Evolutionary conservation across 2,113 vertebrate species (phyloP).

Genomic region (Cepphus grylle): DNA sequence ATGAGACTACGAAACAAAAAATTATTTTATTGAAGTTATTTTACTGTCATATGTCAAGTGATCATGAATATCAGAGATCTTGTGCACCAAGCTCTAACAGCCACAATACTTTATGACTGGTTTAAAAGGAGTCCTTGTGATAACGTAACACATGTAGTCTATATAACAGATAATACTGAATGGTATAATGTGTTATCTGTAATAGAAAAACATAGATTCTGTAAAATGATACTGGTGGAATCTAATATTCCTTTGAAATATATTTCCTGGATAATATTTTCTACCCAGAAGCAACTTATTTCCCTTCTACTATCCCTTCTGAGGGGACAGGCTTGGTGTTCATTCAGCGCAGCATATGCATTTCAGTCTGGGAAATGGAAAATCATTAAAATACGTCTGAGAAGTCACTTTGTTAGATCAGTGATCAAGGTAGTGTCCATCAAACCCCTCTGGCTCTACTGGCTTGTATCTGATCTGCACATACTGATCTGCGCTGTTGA

Average conservation of each 20-base stretch:
- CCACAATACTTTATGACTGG: neutral
- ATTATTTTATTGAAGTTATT: neutral
- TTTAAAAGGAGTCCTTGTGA: conserved; percentile 18
- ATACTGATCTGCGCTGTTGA: neutral
- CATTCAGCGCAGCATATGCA: neutral
- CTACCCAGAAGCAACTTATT: neutral
- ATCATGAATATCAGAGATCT: neutral
- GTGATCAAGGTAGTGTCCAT: neutral
- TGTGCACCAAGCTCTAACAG: neutral
- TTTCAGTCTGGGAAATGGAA: neutral
- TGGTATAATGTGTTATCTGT: neutral
- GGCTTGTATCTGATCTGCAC: neutral
- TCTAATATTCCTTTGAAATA: conserved; percentile 18
- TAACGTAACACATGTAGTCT: conserved; percentile 15
- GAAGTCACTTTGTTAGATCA: neutral
- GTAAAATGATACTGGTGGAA: neutral
- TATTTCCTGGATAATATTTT: conserved; percentile 20
- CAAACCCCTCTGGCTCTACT: neutral
- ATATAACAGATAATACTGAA: neutral
- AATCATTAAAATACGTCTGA: neutral
- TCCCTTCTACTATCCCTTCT: neutral
- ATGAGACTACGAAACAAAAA: neutral
- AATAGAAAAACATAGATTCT: conserved; percentile 18
- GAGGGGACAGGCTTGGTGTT: neutral
- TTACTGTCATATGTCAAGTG: neutral